Evolutionary conservation across 2,113 vertebrate genomes (phyloP).

Genomic region (Colossoma macropomum): DNA sequence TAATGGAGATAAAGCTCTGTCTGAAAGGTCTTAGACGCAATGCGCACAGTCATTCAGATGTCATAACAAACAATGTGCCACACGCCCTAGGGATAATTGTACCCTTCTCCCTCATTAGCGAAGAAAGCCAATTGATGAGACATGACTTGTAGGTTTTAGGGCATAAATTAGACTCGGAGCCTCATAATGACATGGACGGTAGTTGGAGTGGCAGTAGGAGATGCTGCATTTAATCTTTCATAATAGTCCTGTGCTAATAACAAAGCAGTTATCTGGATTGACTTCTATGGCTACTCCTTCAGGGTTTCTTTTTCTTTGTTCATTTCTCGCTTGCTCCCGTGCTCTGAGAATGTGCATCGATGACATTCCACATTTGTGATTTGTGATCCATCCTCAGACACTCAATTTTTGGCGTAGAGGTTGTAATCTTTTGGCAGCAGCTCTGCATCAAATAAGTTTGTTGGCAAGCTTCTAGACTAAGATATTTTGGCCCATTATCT

Average conservation of each 20-base stretch:
- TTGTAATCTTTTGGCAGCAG: not conserved
- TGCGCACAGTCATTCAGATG: constrained; percentile 29
- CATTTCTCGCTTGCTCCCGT: not conserved
- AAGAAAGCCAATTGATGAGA: constrained; percentile 36
- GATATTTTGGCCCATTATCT: not conserved
- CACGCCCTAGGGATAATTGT: constrained; percentile 21
- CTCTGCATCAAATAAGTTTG: constrained; percentile 10
- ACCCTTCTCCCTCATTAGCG: constrained; percentile 39
- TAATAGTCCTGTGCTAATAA: not conserved
- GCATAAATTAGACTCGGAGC: constrained; percentile 30
- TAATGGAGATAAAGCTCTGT: constrained; percentile 18
- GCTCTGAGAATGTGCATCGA: no score
- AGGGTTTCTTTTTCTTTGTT: not conserved
- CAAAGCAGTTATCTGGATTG: not conserved
- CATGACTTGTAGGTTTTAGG: constrained; percentile 21
- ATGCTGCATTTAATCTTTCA: not conserved
- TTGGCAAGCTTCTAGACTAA: not conserved
- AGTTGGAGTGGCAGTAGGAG: not conserved
- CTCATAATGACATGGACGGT: not conserved
- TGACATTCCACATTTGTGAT: not conserved
- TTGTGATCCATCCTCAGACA: not conserved
- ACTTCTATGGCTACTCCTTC: not conserved
- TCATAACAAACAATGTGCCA: constrained; percentile 40
- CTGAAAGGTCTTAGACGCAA: constrained; percentile 11
- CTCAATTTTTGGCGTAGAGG: not conserved